Evolutionary conservation across 2,113 vertebrate genomes (phyloP), one percentile per base, ranked within the genome.

Genomic region (Pelecanus crispus): DNA sequence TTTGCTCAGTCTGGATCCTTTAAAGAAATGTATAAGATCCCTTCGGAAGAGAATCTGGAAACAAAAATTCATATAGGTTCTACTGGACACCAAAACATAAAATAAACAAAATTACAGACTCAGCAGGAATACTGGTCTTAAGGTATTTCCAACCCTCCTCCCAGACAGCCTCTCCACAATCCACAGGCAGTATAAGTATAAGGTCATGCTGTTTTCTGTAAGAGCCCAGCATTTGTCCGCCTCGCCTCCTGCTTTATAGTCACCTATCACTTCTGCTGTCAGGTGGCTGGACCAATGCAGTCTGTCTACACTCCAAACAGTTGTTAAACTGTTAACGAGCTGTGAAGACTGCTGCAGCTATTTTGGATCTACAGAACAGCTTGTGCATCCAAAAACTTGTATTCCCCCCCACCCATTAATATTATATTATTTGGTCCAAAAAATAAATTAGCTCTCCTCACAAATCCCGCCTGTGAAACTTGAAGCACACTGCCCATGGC

Each of bases 291-390:
- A 94, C 38, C 73, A 59, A 71, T 1, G 3, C 72, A 31, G 25
- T 31, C 68, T 44, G 31, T 36, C 91, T 55, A 42, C 16, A 13
- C 42, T 63, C 78, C 77, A 36, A 81, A 50, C 34, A 61, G 38
- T 47, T 95, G 80, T 70, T 92, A 91, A 94, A 75, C 65, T 82
- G 81, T 40, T 95, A 94, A 92, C 10, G 25, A 91, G 59, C 84
- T 96, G 87, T 79, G 70, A 94, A 92, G 73, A 63, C 70, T 89
- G 73, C 59, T 79, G 79, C 81, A 91, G 91, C 81, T 91, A 81
- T 89, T 96, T 63, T 75, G n/a, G 78, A 89, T 67, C 65, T 47
- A 61, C 40, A 81, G 93, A 95, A 87, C 52, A 78, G 73, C 28
- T 68, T 56, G 56, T 56, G 31, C 10, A 1, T 89, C 86, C 87